Evolutionary conservation across 2,113 vertebrate genomes (phyloP), one percentile per base, ranked within the genome.

Genomic region (Xyliphius kryptos): DNA sequence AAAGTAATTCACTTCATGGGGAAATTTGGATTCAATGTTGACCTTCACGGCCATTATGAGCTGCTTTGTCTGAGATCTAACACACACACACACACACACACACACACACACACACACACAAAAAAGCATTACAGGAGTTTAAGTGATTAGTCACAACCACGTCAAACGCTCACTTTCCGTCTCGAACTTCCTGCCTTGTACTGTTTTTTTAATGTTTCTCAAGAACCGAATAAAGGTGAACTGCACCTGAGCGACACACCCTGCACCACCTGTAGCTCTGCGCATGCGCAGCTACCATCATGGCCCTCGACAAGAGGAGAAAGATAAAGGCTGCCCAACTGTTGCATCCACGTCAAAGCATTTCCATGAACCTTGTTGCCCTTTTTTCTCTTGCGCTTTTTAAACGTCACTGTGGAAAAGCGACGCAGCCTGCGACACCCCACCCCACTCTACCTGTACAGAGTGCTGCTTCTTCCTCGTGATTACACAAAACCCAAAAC

Each of bases 241-340:
- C 13, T 10, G 13, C n/a, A 46, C 13, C 13, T 46, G 43, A 46
- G 43, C 43, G 43, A 46, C 43, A 46, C 43, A 46, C 43, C 43
- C 43, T 46, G 43, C 6, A 46, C 43, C 43, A 46, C 43, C 43
- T 46, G 43, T n/a, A 46, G 55, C 74, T 56, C 65, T 49, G 54
- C 65, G 72, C n/a, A 52, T 41, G 63, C 56, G 36, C 66, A 64
- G 40, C 40, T 7, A 14, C 40, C 9, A 3, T 14, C 9, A 15
- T 13, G n/a, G 6, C 9, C 12, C 40, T n/a, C 13, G 14, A n/a
- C 9, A 12, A 13, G 13, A 46, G 3, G 40, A n/a, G 5, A n/a
- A 46, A 6, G 12, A 46, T n/a, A 15, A 13, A 6, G 12, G 5
- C 1, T 46, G 40, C 10, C 43, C 43, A 46, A 46, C 13, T 46